A percentile compares a stretch with the other conserved stretches of the same genome.
Evolutionary conservation across 1,140 invertebrate genomes (phyloP).

Genomic region (Diabrotica virgifera): DNA sequence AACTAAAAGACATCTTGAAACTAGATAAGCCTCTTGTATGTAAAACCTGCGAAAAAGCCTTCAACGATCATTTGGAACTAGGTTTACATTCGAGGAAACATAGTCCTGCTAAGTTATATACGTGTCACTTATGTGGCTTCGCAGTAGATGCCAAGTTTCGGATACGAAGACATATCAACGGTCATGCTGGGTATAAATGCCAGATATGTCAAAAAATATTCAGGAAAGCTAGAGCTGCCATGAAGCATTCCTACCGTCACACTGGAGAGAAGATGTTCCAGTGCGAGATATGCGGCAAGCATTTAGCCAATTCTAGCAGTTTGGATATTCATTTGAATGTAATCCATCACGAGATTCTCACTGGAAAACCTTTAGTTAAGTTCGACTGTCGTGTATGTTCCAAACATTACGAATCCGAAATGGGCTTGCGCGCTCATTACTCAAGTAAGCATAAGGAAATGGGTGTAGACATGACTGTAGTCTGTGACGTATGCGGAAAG

Average conservation of each 20-base stretch:
- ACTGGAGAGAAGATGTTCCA: conserved; percentile 64
- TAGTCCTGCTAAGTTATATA: background rate
- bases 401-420: no score
- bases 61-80: background rate
- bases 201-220: conserved; percentile 12
- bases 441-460: no score
- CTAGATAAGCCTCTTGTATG: conserved; percentile 7
- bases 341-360: conserved; percentile 34
- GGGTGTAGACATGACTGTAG: no score
- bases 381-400: conserved; percentile 36
- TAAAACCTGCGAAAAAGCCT: no score
- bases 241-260: conserved; percentile 47
- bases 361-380: conserved; percentile 29
- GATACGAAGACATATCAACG: no score
- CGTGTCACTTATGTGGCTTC: conserved; percentile 15
- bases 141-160: background rate
- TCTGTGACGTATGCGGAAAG: conserved; percentile 78
- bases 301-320: conserved; percentile 30
- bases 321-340: conserved; percentile 31
- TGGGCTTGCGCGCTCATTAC: no score
- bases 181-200: conserved; percentile 14
- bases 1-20: conserved; percentile 11
- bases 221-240: background rate
- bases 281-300: conserved; percentile 67
- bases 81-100: conserved; percentile 17